These are phyloP conservation scores for Brachionus plicatilis DNA, from an alignment of 1,140 invertebrate genomes.

Conservation along the genomic window DNA sequence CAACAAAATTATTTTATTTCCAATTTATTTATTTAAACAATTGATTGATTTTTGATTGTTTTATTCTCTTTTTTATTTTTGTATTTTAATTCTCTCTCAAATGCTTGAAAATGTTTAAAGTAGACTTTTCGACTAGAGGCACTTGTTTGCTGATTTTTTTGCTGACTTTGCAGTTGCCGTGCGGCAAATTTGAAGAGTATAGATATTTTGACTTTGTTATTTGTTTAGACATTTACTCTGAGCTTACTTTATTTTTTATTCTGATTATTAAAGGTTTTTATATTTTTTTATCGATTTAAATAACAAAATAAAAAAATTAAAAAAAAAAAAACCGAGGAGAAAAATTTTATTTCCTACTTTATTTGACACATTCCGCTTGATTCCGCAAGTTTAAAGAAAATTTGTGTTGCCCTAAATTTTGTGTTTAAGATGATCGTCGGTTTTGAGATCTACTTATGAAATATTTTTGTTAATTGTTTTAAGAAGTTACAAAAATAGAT, in stretches of 20 bases:
- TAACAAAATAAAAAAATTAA: background rate
- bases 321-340: background rate
- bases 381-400: too few relatives aligned
- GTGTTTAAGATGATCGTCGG: too few relatives aligned
- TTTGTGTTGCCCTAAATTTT: too few relatives aligned
- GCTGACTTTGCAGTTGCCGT: too few relatives aligned
- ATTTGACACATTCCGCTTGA: too few relatives aligned
- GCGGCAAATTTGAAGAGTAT: background rate
- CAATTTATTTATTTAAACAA: background rate
- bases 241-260: background rate
- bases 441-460: too few relatives aligned
- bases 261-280: background rate
- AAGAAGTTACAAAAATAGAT: too few relatives aligned
- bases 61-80: background rate
- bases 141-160: background rate
- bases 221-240: background rate
- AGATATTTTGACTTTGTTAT: background rate
- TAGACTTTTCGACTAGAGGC: background rate
- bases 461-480: too few relatives aligned
- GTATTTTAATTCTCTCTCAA: background rate
- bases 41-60: constrained; percentile 1
- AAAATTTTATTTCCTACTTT: too few relatives aligned
- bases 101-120: background rate
- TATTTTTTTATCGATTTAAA: background rate
- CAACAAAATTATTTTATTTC: background rate